Evolutionary conservation across 2,797 vertebrate species (phyloP).

Genomic region (Knipowitschia caucasica): DNA sequence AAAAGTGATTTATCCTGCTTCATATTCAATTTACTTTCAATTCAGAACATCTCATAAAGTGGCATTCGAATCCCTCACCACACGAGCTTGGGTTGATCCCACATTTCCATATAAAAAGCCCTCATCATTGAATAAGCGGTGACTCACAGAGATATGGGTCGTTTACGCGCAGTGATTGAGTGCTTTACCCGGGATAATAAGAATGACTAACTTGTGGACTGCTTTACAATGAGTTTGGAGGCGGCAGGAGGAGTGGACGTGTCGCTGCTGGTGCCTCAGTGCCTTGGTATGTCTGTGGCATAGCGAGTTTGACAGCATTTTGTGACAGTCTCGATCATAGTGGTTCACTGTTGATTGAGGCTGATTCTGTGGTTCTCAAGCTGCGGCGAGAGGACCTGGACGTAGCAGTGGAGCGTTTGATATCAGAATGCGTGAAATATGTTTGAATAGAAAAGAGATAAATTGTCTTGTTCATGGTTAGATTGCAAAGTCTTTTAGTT

Average conservation of each 20-base stretch:
- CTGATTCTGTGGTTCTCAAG: slow-evolving; percentile 1
- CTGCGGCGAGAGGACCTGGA: not conserved
- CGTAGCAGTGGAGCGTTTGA: not conserved
- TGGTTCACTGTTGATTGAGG: slow-evolving; percentile 1
- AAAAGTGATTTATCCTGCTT: not conserved
- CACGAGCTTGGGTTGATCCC: slow-evolving; percentile 6
- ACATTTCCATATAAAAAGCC: slow-evolving; percentile 6
- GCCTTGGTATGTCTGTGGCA: slow-evolving; percentile 71
- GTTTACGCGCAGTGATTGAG: slow-evolving; percentile 3
- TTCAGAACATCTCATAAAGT: not conserved
- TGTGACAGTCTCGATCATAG: slow-evolving; percentile 33
- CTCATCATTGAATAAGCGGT: slow-evolving; percentile 1
- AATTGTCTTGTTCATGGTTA: no score
- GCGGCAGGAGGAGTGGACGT: slow-evolving; percentile 24
- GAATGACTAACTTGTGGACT: slow-evolving; percentile 10
- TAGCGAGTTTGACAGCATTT: slow-evolving; percentile 77
- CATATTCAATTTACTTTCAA: not conserved
- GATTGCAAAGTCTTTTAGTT: no score
- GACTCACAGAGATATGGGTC: slow-evolving; percentile 5
- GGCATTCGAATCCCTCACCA: not conserved
- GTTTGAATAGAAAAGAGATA: slow-evolving; percentile 1
- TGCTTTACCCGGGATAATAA: slow-evolving; percentile 10
- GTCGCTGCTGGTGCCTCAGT: slow-evolving; percentile 49
- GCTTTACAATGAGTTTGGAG: slow-evolving; percentile 22
- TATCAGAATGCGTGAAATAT: not conserved